Evolutionary conservation across 2,113 vertebrate species (phyloP).

Genomic region (Oreochromis niloticus): DNA sequence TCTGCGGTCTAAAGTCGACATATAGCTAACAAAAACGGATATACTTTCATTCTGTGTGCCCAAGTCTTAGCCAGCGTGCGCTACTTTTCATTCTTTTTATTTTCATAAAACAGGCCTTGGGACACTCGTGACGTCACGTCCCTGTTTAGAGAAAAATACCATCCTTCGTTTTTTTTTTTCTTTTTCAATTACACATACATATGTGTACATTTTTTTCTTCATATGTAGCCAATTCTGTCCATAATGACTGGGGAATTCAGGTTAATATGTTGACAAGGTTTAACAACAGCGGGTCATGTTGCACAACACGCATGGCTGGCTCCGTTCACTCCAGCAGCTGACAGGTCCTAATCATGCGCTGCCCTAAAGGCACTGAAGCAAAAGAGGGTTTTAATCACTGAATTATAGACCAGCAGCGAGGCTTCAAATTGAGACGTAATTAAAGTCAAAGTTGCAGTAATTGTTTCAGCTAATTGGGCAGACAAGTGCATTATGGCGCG

Average conservation of each 20-base stretch:
- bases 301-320: slow-evolving; percentile 86
- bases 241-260: slow-evolving; percentile 96
- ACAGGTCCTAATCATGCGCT: slow-evolving; percentile 92
- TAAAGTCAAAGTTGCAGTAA: slow-evolving; percentile 94
- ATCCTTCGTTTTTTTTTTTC: neutral
- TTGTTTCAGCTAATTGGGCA: slow-evolving; percentile 89
- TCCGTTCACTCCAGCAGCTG: slow-evolving; percentile 84
- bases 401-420: slow-evolving; percentile 80
- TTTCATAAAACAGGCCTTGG: slow-evolving; percentile 70
- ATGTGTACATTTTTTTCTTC: slow-evolving; percentile 64
- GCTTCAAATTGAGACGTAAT: slow-evolving; percentile 97
- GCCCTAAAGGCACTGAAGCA: slow-evolving; percentile 90
- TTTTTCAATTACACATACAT: slow-evolving; percentile 69
- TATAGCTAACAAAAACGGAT: neutral
- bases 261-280: slow-evolving; percentile 99
- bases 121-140: slow-evolving; percentile 69
- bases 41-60: neutral
- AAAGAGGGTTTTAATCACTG: slow-evolving; percentile 90
- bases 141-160: slow-evolving; percentile 12
- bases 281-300: slow-evolving; percentile 97
- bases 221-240: slow-evolving; percentile 71
- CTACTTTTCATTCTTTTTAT: slow-evolving; percentile 32
- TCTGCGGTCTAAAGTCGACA: neutral
- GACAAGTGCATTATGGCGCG: slow-evolving; percentile 43
- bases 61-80: neutral